Base-by-base conservation (phyloP, 2,797 vertebrate genomes). In the Takifugu ocellatus region DNA sequence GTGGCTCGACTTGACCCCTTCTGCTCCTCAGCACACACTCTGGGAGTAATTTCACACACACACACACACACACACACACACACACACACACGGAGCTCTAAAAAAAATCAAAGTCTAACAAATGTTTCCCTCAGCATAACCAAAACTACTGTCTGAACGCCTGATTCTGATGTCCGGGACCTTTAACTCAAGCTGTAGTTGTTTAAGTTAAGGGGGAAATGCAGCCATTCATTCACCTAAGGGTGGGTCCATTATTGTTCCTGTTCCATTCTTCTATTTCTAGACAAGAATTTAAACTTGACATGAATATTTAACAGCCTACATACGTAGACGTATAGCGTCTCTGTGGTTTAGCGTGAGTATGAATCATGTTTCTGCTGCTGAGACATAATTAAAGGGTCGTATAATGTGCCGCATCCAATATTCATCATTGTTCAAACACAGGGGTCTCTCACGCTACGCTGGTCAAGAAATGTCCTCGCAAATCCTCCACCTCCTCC, bases 191-290 rank as follows among this genome's bases (percentile, higher is more conserved):
- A 2, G 31, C 6, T 33, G 8, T 33, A 33, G 8, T 5, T 7
- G 31, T 36, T 36, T 36, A 36, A 36, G 33, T 36, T 36, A 8
- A 36, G 33, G 33, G 12, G 33, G 33, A 36, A 36, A 29, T 29
- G 27, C 27, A 29, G 27, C 27, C 27, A 29, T 29, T 29, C 27
- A 2, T 45, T 17, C 44, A 17, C 44, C 15, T 3, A 5, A 2
- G 7, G 24, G 10, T 21, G 21, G 46, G 17, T 25, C 46, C 46
- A 9, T 10, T 48, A 5, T 26, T 25, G 2, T 49, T 15, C 11
- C 47, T 26, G 10, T 16, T 54, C 55, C 16, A 46, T 33, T 15
- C 25, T 53, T 72, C 52, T 77, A 67, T 74, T 78, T 72, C 65
- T 66, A 66, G 50, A 27, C 25, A 29, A 48, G 58, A 56, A 76